phyloP scores from a whole-genome alignment of 2,797 vertebrate genomes.

The Hemibagrus guttatus region DNA sequence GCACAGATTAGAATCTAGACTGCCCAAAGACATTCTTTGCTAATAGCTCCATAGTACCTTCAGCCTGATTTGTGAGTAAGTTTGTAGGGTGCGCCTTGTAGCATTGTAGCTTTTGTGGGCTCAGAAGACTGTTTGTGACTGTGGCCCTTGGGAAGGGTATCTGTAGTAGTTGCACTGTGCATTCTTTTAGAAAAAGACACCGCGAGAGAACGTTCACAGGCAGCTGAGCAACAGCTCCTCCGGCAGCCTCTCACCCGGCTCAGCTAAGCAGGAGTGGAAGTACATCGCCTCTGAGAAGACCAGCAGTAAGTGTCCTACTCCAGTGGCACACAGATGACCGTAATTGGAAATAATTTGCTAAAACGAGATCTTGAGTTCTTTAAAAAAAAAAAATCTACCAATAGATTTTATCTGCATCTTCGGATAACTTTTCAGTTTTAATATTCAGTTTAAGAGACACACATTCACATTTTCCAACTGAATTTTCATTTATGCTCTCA shows the following conservation, averaged over 20 bases:
- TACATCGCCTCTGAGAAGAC: slow-evolving; percentile 98
- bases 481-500: slow-evolving; percentile 52
- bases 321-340: neutral
- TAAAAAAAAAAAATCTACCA: too few species aligned
- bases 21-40: neutral
- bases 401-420: too few species aligned
- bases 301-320: slow-evolving; percentile 81
- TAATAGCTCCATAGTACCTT: neutral
- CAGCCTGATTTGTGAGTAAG: neutral
- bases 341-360: neutral
- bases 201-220: slow-evolving; percentile 93
- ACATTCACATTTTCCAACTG: neutral
- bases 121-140: slow-evolving; percentile 36
- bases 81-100: slow-evolving; percentile 12
- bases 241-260: slow-evolving; percentile 89
- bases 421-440: too few species aligned
- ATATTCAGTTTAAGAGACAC: too few species aligned
- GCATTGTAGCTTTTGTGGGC: neutral
- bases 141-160: slow-evolving; percentile 76
- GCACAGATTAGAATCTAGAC: neutral
- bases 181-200: slow-evolving; percentile 98
- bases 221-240: slow-evolving; percentile 93
- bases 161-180: slow-evolving; percentile 96
- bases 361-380: neutral
- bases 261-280: slow-evolving; percentile 94